phyloP scores from a whole-genome alignment of 2,888 invertebrate genomes.

The Leptopilina drosophilae region DNA sequence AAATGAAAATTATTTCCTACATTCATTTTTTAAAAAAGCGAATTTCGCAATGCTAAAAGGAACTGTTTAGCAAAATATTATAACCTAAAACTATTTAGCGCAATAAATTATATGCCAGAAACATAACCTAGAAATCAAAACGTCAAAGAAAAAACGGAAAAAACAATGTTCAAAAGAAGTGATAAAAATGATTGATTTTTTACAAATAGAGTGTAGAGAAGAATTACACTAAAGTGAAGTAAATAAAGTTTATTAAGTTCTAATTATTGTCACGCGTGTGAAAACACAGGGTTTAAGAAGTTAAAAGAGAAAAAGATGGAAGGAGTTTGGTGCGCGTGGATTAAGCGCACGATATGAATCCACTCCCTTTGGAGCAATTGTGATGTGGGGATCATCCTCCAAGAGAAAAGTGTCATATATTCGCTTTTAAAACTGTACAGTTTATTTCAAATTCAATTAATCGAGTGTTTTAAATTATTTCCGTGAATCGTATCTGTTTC shows the following conservation, averaged over 20 bases:
- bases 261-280: background rate
- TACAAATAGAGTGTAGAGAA: background rate
- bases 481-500: background rate
- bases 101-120: too few species aligned
- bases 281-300: background rate
- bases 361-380: conserved; percentile 33
- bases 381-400: conserved; percentile 16
- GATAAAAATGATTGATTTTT: too few species aligned
- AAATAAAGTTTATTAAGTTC: background rate
- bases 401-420: conserved; percentile 1
- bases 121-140: too few species aligned
- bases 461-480: background rate
- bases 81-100: too few species aligned
- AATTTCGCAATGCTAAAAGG: too few species aligned
- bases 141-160: too few species aligned
- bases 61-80: too few species aligned
- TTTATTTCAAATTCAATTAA: background rate
- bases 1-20: too few species aligned
- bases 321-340: conserved; percentile 32
- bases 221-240: background rate
- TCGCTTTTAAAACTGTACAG: background rate
- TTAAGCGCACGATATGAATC: conserved; percentile 13
- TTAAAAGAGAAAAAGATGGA: conserved; percentile 12
- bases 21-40: too few species aligned
- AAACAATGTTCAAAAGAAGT: too few species aligned